These are phyloP conservation scores for Anguilla japonica DNA, from an alignment of 2,113 vertebrate genomes.

Conservation along the genomic window DNA sequence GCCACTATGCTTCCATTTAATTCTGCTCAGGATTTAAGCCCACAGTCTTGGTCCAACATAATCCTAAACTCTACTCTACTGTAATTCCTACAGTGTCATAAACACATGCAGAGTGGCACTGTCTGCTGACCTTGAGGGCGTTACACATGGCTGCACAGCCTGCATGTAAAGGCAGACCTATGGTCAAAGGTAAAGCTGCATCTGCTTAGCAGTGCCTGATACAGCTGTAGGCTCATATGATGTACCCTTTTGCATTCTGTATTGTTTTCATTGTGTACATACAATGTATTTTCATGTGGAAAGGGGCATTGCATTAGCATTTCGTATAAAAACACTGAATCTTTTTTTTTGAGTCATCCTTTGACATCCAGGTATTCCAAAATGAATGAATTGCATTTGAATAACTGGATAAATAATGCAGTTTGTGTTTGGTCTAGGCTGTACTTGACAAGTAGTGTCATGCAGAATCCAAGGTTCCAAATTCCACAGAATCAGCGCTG, in stretches of 20 bases:
- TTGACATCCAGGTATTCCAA: too few relatives aligned
- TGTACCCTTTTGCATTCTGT: background rate
- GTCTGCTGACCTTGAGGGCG: background rate
- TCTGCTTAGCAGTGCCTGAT: background rate
- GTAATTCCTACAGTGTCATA: background rate
- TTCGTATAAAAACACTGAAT: background rate
- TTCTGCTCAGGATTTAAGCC: background rate
- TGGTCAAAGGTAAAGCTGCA: too few relatives aligned
- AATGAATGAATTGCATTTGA: too few relatives aligned
- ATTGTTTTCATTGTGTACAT: background rate
- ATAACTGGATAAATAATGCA: too few relatives aligned
- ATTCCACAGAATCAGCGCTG: too few relatives aligned
- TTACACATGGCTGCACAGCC: too few relatives aligned
- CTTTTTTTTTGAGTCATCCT: too few relatives aligned
- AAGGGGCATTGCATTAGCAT: background rate
- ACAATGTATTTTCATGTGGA: background rate
- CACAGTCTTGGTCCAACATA: background rate
- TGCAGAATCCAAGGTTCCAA: too few relatives aligned
- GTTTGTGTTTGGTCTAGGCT: too few relatives aligned
- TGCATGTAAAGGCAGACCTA: too few relatives aligned
- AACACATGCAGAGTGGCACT: background rate
- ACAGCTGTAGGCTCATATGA: background rate
- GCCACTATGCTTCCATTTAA: background rate
- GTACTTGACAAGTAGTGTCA: too few relatives aligned
- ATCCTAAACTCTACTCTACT: background rate